phyloP scores from a whole-genome alignment of 2,888 invertebrate species.

The Leptinotarsa peninsularis region DNA sequence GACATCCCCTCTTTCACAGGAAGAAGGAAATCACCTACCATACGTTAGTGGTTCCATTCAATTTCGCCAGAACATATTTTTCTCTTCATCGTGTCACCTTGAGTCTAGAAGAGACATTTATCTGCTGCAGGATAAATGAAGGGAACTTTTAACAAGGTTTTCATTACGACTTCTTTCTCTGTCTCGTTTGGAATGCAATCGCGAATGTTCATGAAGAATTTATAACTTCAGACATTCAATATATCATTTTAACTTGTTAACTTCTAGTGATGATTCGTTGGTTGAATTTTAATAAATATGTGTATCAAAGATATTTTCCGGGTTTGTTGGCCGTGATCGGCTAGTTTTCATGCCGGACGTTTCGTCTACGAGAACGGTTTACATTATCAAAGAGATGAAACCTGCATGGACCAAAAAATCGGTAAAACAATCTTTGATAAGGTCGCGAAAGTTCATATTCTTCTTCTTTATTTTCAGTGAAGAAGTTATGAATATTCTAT shows the following conservation, averaged over 20 bases:
- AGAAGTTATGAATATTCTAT: no score
- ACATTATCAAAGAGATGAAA: no score
- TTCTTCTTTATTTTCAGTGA: no score
- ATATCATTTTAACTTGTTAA: background rate
- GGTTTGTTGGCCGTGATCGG: no score
- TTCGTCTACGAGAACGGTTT: no score
- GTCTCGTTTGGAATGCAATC: constrained; percentile 55
- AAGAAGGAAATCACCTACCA: constrained; percentile 39
- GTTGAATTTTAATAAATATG: no score
- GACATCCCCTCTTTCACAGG: background rate
- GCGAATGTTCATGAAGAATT: constrained; percentile 53
- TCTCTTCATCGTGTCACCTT: constrained; percentile 57
- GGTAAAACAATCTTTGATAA: no score
- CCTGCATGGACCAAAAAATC: no score
- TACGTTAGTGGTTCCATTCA: constrained; percentile 60
- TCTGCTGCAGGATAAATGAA: constrained; percentile 60
- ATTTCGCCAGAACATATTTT: constrained; percentile 59
- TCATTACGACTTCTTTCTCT: constrained; percentile 59
- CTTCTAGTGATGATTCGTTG: background rate
- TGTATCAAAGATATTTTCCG: no score
- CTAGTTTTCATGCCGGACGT: no score
- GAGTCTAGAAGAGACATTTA: constrained; percentile 61
- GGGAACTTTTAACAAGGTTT: constrained; percentile 64
- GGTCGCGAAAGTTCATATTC: no score
- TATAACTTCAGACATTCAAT: constrained; percentile 41